Evolutionary conservation across 2,797 vertebrate genomes (phyloP).

Genomic region (Sebastes matsubarae): DNA sequence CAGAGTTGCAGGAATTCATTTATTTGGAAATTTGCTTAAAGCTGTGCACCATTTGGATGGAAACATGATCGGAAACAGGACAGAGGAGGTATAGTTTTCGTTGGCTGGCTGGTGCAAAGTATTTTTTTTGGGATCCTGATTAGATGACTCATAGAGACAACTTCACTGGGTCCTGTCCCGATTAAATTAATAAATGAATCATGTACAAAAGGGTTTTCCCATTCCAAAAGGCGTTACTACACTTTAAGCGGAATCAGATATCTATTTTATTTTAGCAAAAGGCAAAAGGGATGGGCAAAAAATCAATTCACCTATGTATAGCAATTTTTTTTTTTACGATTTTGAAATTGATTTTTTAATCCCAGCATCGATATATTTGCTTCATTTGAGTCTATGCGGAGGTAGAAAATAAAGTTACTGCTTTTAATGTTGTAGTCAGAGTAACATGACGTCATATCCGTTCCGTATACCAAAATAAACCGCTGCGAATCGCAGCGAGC

Average conservation of each 20-base stretch:
- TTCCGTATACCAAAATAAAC: no score
- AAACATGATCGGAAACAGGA: slow-evolving; percentile 1
- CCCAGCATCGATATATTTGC: no score
- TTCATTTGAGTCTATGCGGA: no score
- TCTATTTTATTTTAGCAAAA: neutral
- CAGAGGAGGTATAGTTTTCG: slow-evolving; percentile 3
- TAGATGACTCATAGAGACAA: neutral
- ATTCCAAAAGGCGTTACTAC: neutral
- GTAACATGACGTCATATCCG: no score
- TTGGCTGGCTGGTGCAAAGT: neutral
- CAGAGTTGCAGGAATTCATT: neutral
- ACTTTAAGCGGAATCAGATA: neutral
- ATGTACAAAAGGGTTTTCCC: neutral
- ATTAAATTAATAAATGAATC: slow-evolving; percentile 14
- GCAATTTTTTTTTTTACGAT: no score
- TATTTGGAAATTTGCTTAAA: neutral
- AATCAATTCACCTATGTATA: no score
- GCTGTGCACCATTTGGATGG: neutral
- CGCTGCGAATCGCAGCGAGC: no score
- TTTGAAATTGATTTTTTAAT: no score
- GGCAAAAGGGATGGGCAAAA: no score
- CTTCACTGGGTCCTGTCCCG: neutral
- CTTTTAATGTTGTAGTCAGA: no score
- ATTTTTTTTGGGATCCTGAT: neutral
- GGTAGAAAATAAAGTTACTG: no score